Conservation (phyloP, 2,113 vertebrate genomes). For the Cricetomys ansorgei region DNA sequence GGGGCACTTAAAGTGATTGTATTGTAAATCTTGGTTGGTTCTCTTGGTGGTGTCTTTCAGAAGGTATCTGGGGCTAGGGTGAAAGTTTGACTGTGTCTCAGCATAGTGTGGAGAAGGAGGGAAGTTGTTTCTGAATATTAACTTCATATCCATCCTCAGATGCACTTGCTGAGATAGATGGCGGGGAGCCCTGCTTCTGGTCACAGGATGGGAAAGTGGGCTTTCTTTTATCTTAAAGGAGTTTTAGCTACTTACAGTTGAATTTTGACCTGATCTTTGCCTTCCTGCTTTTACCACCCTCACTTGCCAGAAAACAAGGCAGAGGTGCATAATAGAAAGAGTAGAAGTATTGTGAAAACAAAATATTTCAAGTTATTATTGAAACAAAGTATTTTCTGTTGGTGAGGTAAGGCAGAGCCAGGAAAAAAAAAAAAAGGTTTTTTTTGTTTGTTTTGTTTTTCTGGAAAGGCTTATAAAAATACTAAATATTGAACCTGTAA, state of each 20-base stretch:
- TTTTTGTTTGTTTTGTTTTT: constrained; percentile 37
- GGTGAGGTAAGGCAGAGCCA: constrained; percentile 78
- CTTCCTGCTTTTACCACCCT: constrained; percentile 39
- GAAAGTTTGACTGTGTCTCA: constrained; percentile 82
- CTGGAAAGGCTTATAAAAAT: not conserved
- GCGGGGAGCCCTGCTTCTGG: constrained; percentile 70
- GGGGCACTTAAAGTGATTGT: constrained; percentile 99
- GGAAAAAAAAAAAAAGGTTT: constrained; percentile 39
- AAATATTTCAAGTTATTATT: constrained; percentile 72
- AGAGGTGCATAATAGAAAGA: constrained; percentile 76
- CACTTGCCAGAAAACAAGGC: constrained; percentile 74
- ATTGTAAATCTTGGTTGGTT: constrained; percentile 96
- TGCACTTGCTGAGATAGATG: constrained; percentile 32
- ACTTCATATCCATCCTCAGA: not conserved
- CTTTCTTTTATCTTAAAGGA: constrained; percentile 75
- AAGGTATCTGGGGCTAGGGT: constrained; percentile 75
- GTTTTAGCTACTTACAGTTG: constrained; percentile 71
- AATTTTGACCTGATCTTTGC: constrained; percentile 78
- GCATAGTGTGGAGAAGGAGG: constrained; percentile 41
- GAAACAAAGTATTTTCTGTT: constrained; percentile 82
- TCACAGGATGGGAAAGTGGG: constrained; percentile 78
- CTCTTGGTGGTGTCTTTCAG: constrained; percentile 81
- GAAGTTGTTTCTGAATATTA: constrained; percentile 48
- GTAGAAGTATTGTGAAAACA: constrained; percentile 69
- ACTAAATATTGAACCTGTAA: not conserved